Conservation (phyloP, 1,140 invertebrate genomes). For the Eumaeus atala region DNA sequence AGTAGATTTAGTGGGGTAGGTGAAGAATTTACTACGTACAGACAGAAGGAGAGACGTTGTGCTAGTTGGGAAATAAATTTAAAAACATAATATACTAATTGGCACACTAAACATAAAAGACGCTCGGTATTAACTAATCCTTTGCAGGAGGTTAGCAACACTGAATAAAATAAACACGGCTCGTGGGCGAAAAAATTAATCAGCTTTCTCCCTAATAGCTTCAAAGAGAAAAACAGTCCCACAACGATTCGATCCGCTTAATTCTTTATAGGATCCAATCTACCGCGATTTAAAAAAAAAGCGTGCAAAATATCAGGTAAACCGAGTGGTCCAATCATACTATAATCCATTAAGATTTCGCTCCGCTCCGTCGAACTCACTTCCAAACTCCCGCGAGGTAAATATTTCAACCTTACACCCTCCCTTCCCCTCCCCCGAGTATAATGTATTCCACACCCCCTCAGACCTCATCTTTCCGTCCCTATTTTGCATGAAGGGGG, state of each 20-base stretch:
- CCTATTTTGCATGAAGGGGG: constrained; percentile 72
- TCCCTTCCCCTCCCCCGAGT: constrained; percentile 38
- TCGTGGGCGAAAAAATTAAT: neutral
- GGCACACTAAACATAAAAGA: constrained; percentile 12
- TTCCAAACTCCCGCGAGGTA: constrained; percentile 66
- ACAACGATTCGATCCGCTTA: constrained; percentile 30
- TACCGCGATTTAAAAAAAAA: constrained; percentile 42
- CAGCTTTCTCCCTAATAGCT: constrained; percentile 31
- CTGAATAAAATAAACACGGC: neutral
- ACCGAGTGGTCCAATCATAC: constrained; percentile 61
- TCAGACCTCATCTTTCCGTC: constrained; percentile 66
- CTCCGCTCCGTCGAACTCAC: constrained; percentile 58
- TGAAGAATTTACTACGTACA: too few relatives aligned
- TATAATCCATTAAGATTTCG: constrained; percentile 70
- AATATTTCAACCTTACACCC: too few relatives aligned
- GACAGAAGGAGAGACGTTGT: too few relatives aligned
- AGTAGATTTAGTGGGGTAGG: too few relatives aligned
- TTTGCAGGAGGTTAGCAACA: constrained; percentile 21
- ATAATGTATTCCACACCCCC: constrained; percentile 65
- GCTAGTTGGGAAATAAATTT: too few relatives aligned
- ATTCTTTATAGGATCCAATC: constrained; percentile 46
- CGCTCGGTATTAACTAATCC: constrained; percentile 27
- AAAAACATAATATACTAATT: too few relatives aligned
- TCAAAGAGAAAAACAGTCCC: constrained; percentile 25
- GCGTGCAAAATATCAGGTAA: constrained; percentile 51